Base-by-base conservation (phyloP, 92 coral and sea anemone species). In the Micromussa lordhowensis region DNA sequence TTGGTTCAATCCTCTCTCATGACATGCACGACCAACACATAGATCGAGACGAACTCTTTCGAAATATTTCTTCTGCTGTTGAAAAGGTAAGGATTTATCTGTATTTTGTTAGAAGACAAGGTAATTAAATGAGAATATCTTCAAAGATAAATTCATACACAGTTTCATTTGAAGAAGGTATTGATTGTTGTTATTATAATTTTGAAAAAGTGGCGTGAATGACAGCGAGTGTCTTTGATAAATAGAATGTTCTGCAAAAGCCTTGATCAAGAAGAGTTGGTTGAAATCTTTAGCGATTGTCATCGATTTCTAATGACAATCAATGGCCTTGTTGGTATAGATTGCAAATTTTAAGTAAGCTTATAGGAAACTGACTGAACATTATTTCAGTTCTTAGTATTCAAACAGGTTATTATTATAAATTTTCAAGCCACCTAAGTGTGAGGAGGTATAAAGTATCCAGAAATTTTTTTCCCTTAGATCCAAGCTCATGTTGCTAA, bases 1-100 rank as follows among this genome's bases (percentile, higher is more conserved):
- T 21, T 48, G 21, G 10, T 19, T 61, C 51, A 71, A 22, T 32
- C 28, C 53, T 81, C 35, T 58, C 86, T 58, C 79, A 64, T 63
- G 93, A 88, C 75, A 91, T 93, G 96, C 92, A 91, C 74, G 88
- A 91, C 59, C 86, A 90, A 49, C 82, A 19, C 24, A 34, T 9
- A 19, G 51, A 81, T 28, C 80, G 90, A 34, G 96, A 94, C 61
- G 93, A 87, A 34, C 87, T 95, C 6, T 91, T 84, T 16, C 91
- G 89, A 69, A 87, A 87, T 81, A 89, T 95, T 78, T 94, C 96
- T 86, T 75, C 89, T 38, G 98, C 96, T 22, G 96, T 95, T n/a
- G 93, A 94, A 83, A 91, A 95, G 98, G 98, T 95, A 57, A 80
- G 85, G 57, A 61, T 26, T 31, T 18, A 44, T 13, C 51, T 44